Evolutionary conservation across 2,113 vertebrate genomes (phyloP), one percentile per base, ranked within the genome.

Genomic region (Telmatochromis sp.): DNA sequence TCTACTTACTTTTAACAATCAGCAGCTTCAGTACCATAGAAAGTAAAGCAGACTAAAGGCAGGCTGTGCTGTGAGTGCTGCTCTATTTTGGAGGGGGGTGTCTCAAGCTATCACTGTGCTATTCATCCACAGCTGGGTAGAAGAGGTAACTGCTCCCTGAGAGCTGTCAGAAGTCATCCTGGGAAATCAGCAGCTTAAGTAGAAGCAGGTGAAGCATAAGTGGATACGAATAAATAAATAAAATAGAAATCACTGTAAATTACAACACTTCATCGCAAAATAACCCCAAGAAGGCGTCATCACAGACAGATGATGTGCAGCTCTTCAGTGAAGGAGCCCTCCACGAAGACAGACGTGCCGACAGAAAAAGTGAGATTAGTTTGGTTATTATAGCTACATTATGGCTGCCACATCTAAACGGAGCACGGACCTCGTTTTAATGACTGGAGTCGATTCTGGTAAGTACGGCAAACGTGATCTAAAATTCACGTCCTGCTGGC

Each of bases 151-250:
- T 51, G 68, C 81, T 82, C 57, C 45, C 26, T 28, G 40, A 85
- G 86, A 80, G 85, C 83, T 82, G 83, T 47, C 87, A 84, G 10
- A 37, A 89, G 84, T 75, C 81, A 40, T 60, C 81, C 55, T 17
- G n/a, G 80, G 87, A 87, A 93, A 91, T 91, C 81, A 89, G 82
- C 84, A 73, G 14, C 87, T 75, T 54, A 55, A 93, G 91, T 68
- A 83, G 92, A 75, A 75, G 90, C 93, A 94, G 91, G 91, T 93
- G 93, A 92, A 55, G 60, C 80, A 84, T 42, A 84, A 95, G 90
- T 81, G 89, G 86, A 81, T 65, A 11, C 10, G 21, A 33, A 82
- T 68, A 85, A 78, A 49, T 85, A 53, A 60, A 65, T 5, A 84
- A 84, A 73, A 42, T n/a, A 21, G 5, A 78, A 78, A 78, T 78